Evolutionary conservation across 2,888 invertebrate species (phyloP).

Genomic region (Lampropteryx suffumata): DNA sequence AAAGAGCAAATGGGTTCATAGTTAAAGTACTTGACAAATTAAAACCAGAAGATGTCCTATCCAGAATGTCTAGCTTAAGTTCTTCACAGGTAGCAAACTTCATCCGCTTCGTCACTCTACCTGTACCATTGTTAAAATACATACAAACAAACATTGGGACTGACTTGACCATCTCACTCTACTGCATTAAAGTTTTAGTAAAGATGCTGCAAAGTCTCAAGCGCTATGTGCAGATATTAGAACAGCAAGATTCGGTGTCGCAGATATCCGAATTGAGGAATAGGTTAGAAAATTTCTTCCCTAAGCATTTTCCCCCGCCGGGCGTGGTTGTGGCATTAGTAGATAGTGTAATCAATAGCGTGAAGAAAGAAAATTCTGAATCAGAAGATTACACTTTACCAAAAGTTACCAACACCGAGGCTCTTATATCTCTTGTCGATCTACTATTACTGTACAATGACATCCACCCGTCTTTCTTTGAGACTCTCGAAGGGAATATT

Average conservation of each 20-base stretch:
- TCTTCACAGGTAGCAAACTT: constrained; percentile 79
- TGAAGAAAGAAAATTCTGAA: constrained; percentile 21
- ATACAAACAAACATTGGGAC: constrained; percentile 61
- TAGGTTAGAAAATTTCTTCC: constrained; percentile 70
- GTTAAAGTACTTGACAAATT: constrained; percentile 69
- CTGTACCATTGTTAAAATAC: constrained; percentile 74
- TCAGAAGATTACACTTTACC: constrained; percentile 61
- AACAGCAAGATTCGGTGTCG: constrained; percentile 51
- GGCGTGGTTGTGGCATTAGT: constrained; percentile 59
- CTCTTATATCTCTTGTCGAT: constrained; percentile 64
- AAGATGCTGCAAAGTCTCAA: constrained; percentile 80
- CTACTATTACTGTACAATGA: constrained; percentile 69
- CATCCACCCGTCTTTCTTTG: constrained; percentile 69
- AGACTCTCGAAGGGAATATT: constrained; percentile 69
- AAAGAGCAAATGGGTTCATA: constrained; percentile 72
- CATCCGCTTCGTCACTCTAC: constrained; percentile 74
- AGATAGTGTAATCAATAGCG: constrained; percentile 51
- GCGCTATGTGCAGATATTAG: constrained; percentile 78
- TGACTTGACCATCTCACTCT: constrained; percentile 67
- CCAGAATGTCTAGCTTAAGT: constrained; percentile 69
- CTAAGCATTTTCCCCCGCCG: constrained; percentile 70
- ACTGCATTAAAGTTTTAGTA: constrained; percentile 77
- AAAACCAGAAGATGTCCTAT: constrained; percentile 74
- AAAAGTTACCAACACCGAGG: constrained; percentile 54
- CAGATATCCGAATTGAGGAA: constrained; percentile 59